Percentiles rank a stretch among this genome's conserved stretches.
These are phyloP conservation scores for Leuciscus idus DNA, from an alignment of 2,113 vertebrate genomes.

Conservation along the genomic window DNA sequence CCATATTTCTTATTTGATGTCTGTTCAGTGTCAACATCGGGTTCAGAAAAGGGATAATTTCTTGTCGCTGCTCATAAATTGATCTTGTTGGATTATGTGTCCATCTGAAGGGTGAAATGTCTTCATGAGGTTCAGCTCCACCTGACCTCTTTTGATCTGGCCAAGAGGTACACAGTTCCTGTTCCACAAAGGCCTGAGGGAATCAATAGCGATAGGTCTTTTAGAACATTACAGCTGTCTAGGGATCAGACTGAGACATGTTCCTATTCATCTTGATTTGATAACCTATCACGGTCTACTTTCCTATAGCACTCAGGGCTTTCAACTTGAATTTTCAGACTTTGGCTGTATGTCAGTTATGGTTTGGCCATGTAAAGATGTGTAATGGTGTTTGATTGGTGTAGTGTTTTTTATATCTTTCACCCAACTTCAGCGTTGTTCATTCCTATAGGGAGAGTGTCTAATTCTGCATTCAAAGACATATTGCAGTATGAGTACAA, in stretches of 20 bases:
- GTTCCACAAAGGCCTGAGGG: constrained; percentile 11
- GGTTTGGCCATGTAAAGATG: background rate
- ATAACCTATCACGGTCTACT: background rate
- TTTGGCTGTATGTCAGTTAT: background rate
- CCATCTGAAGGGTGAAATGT: constrained; percentile 4
- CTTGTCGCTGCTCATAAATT: constrained; percentile 16
- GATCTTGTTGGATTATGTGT: background rate
- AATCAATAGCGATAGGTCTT: constrained; percentile 11
- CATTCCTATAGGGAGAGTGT: background rate
- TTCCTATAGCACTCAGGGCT: background rate
- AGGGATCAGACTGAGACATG: constrained; percentile 25
- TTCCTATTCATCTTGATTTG: constrained; percentile 15
- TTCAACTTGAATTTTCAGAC: background rate
- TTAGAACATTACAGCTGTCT: constrained; percentile 13
- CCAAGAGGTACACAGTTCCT: background rate
- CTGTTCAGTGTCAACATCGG: background rate
- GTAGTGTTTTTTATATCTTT: background rate
- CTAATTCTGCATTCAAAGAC: background rate
- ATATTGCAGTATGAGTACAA: background rate
- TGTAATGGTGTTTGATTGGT: background rate
- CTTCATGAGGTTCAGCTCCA: constrained; percentile 11
- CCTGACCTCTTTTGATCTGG: constrained; percentile 20
- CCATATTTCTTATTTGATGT: background rate
- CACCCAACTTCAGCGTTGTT: too few species aligned
- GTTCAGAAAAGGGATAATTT: background rate